Base-by-base conservation (phyloP, 2,888 invertebrate genomes). In the Pseudococcus jackbeardsleyi region DNA sequence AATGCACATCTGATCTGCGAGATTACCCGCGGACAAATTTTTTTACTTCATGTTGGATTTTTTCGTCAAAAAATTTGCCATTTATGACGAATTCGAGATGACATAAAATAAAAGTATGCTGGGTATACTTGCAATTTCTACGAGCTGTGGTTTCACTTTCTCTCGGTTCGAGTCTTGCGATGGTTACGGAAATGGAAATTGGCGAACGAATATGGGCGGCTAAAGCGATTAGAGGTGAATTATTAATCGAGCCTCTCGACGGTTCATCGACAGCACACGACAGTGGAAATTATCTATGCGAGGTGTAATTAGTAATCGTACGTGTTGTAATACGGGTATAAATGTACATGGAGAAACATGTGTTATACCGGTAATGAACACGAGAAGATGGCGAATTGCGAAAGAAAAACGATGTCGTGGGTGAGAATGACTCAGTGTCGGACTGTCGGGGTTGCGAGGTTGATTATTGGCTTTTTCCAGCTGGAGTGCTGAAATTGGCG, bases 201-300 rank as follows among this genome's bases (percentile, higher is more conserved):
- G 72, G 72, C 72, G 17, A 72, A 72, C 72, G 33, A 72, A 72
- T 72, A 72, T 72, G 72, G 72, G 72, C 72, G 72, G 33, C 33
- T 33, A 39, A 72, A 17, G 72, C 72, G 72, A 72, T 64, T 22
- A 64, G 64, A 64, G 22, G 64, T 33, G 72, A 72, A 72, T 72
- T 72, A 72, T 33, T 72, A 72, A 72, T 72, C 33, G 39, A 8
- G 68, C 12, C 11, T n/a, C 0, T n/a, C n/a, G n/a, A 54, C n/a
- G 54, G 6, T 50, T 50, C 15, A 50, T 50, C 48, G 48, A 15
- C 48, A 15, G 15, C 15, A 50, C 48, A 59, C 59, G 59, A 59
- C n/a, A 5, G n/a, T 64, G 64, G 11, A 64, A 64, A 64, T 64
- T 64, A 64, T 64, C 64, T 64, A 17, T 22, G 64, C 22, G 3